phyloP scores from a whole-genome alignment of 2,888 invertebrate genomes.

The Scaeva pyrastri region DNA sequence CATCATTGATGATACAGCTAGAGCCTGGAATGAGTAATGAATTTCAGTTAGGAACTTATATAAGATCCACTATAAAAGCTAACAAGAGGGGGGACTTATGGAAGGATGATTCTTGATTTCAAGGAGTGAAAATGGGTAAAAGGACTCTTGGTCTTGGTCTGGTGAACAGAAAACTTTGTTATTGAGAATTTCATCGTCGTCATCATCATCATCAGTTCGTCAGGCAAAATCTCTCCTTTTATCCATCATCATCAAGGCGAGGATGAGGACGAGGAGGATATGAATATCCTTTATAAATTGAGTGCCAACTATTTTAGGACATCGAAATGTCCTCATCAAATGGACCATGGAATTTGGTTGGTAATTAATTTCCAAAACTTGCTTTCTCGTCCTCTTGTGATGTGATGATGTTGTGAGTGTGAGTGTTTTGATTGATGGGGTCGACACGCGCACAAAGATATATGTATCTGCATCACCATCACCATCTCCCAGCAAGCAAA shows the following conservation, averaged over 20 bases:
- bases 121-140: neutral
- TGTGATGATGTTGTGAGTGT: neutral
- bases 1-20: slow-evolving; percentile 18
- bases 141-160: neutral
- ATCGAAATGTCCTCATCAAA: slow-evolving; percentile 23
- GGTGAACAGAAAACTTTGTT: neutral
- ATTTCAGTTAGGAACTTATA: slow-evolving; percentile 31
- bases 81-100: neutral
- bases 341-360: slow-evolving; percentile 21
- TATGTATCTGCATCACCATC: neutral
- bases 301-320: slow-evolving; percentile 12
- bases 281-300: slow-evolving; percentile 8
- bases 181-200: neutral
- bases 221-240: neutral
- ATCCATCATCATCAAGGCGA: neutral
- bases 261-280: neutral
- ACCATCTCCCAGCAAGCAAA: neutral
- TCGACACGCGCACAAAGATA: neutral
- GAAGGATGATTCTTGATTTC: too few relatives aligned
- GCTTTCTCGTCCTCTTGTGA: neutral
- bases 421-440: slow-evolving; percentile 19
- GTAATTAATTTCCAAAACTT: slow-evolving; percentile 27
- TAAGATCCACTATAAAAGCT: slow-evolving; percentile 13
- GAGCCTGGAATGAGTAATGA: slow-evolving; percentile 29
- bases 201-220: neutral